A percentile compares a stretch with the other conserved stretches of the same genome.
phyloP scores from a whole-genome alignment of 2,113 vertebrate genomes.

The Chamaea fasciata region DNA sequence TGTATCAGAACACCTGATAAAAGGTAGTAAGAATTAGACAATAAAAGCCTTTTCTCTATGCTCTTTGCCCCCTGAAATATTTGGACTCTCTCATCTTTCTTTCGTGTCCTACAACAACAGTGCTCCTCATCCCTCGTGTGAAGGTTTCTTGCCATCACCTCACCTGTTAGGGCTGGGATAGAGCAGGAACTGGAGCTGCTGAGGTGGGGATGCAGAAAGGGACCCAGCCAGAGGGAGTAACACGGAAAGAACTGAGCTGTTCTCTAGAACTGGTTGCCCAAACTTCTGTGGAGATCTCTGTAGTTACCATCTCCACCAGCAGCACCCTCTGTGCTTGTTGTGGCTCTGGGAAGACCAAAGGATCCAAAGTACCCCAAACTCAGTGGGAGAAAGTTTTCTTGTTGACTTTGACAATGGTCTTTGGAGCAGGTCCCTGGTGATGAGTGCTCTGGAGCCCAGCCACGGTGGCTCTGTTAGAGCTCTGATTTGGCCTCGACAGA shows the following conservation, averaged over 20 bases:
- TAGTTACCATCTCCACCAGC: not conserved
- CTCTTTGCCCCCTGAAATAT: no score
- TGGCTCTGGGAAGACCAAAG: not conserved
- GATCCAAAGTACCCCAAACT: not conserved
- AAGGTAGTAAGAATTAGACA: no score
- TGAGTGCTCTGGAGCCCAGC: conserved; percentile 16
- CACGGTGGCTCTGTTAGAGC: not conserved
- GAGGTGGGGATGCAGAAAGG: not conserved
- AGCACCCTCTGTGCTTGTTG: not conserved
- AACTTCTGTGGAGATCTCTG: not conserved
- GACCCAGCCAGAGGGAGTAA: not conserved
- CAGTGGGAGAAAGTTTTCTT: conserved; percentile 7
- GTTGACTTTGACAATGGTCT: not conserved
- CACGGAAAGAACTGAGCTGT: not conserved
- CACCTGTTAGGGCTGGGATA: not conserved
- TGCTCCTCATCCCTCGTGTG: not conserved
- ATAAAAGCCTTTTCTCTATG: no score
- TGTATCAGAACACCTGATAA: no score
- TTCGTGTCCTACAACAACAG: no score
- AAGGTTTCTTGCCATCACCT: not conserved
- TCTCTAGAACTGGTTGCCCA: not conserved
- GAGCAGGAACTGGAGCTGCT: not conserved
- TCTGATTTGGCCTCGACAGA: conserved; percentile 12
- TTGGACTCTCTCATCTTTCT: no score
- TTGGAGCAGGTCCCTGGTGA: conserved; percentile 35